Evolutionary conservation across 1,140 invertebrate species (phyloP).

Genomic region (Belonocnema kinseyi): DNA sequence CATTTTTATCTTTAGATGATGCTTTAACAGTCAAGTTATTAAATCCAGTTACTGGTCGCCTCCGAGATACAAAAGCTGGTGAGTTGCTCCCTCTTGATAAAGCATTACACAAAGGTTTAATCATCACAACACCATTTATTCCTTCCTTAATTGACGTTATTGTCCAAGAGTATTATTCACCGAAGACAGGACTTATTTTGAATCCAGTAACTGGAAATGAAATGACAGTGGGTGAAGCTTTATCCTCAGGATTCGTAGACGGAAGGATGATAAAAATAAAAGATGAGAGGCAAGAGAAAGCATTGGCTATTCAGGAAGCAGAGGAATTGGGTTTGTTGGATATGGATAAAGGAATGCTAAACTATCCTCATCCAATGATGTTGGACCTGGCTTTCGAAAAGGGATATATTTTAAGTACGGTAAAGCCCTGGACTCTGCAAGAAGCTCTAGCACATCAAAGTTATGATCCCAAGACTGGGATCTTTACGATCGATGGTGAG

Average conservation of each 20-base stretch:
- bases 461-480: conserved; percentile 86
- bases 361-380: conserved; percentile 80
- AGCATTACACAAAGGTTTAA: conserved; percentile 82
- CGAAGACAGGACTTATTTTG: conserved; percentile 85
- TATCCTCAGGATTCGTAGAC: conserved; percentile 84
- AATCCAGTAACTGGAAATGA: conserved; percentile 87
- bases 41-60: conserved; percentile 80
- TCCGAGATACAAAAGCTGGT: conserved; percentile 82
- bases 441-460: conserved; percentile 90
- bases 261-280: conserved; percentile 82
- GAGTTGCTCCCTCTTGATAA: conserved; percentile 81
- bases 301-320: conserved; percentile 83
- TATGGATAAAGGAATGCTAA: conserved; percentile 81
- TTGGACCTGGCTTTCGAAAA: conserved; percentile 87
- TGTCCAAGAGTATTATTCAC: conserved; percentile 86
- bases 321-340: conserved; percentile 83
- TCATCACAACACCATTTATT: conserved; percentile 83
- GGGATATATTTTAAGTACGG: conserved; percentile 85
- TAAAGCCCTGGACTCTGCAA: conserved; percentile 87
- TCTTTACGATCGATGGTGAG: conserved; percentile 84
- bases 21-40: conserved; percentile 83
- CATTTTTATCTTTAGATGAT: conserved; percentile 82
- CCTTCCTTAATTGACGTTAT: conserved; percentile 86
- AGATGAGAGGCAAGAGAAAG: conserved; percentile 82
- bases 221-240: conserved; percentile 83